Base-by-base conservation (phyloP, 2,113 vertebrate genomes). In the Hucho hucho region DNA sequence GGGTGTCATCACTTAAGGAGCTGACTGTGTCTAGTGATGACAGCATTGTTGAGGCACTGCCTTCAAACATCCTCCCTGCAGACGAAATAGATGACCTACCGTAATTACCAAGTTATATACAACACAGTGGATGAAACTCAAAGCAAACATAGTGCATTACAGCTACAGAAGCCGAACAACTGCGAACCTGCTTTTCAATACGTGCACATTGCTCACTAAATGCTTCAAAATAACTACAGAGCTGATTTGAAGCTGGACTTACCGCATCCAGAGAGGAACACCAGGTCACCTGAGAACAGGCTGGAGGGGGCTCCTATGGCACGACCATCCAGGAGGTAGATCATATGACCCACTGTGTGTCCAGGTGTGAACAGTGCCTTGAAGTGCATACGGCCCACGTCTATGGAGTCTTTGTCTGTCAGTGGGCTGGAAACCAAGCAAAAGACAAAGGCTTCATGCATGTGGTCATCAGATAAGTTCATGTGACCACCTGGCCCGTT, bases 191-290 rank as follows among this genome's bases (percentile, higher is more conserved):
- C 72, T 70, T 22, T 16, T 61, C 29, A 78, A 61, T 16, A 22
- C 2, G 6, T 56, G 53, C 2, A 25, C 32, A 47, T 43, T 43
- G 37, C 37, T 43, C 37, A 11, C 9, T 43, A 16, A 53, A 18
- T 18, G 16, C 4, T 18, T 53, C 49, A 9, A 18, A 28, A 29
- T 16, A 32, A 67, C 32, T 7, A 46, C 9, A 22, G 12, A n/a
- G 5, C 1, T 7, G 16, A 22, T 46, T 32, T 26, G 53, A 29
- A 28, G 28, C 59, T 5, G 32, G 1, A 64, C 94, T 92, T 82
- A 99, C 98, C 98, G 0, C 97, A 99, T 83, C 98, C 98, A 13
- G 96, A 96, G 2, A 99, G 95, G 89, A 99, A 99, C 46, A 99
- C 95, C 69, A 99, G 94, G 84, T 99, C 98, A 32, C 98, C 98